Base-by-base conservation (phyloP, 2,113 vertebrate species). In the Loxodonta africana region DNA sequence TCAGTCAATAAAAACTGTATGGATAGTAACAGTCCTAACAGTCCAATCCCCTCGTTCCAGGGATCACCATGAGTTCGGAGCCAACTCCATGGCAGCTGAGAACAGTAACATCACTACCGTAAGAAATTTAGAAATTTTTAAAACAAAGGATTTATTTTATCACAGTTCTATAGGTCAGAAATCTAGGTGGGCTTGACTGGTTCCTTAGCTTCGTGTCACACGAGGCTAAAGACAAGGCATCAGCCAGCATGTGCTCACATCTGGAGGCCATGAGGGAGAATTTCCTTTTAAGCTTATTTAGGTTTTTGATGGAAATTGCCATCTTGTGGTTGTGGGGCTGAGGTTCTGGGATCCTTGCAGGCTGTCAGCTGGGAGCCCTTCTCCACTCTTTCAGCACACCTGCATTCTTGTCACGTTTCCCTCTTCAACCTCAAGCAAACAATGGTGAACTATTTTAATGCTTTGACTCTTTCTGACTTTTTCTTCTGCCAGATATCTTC, bases 271-370 rank as follows among this genome's bases (percentile, higher is more conserved):
- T 9, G 4, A 9, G 5, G n/a, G 18, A 48, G 41, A 46, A 89
- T 44, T 26, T 63, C 4, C n/a, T 87, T 17, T 6, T 26, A 60
- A 81, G 46, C 9, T 48, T 12, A 8, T 30, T 28, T 78, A 26
- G 26, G 25, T 28, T 78, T 46, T 26, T 48, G 41, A 26, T 5
- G 80, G 20, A 87, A n/a, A 5, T 62, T 26, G n/a, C 5, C 44
- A 71, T 18, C 25, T 57, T 18, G 8, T 46, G 7, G 8, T 21
- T 76, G 14, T 21, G 8, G 28, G 3, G 11, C 37, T n/a, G 5
- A 30, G 7, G 7, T 46, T 9, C 20, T 26, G 0, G 0, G 3
- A 85, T 26, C 18, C 62, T 57, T 46, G 21, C 6, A 77, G 11
- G 11, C 8, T 88, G 2, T 77, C 3, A 71, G 4, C 18, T 41